A percentile compares a stretch with the other conserved stretches of the same genome.
phyloP scores from a whole-genome alignment of 2,888 invertebrate species.

The Erebia aethiops region DNA sequence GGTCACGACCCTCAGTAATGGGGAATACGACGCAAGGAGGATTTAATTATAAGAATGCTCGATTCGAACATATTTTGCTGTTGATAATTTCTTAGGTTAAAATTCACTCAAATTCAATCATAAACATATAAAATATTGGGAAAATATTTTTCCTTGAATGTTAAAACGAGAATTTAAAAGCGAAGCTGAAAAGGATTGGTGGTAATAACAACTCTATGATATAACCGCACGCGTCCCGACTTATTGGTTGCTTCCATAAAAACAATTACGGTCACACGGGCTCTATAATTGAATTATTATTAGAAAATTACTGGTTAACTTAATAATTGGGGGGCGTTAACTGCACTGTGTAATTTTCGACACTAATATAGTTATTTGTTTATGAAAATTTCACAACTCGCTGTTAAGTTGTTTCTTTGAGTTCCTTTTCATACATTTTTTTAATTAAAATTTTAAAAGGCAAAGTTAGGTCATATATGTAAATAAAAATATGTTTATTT shows the following conservation, averaged over 20 bases:
- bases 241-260: slow-evolving; percentile 44
- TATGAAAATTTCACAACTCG: slow-evolving; percentile 22
- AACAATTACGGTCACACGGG: slow-evolving; percentile 47
- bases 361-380: slow-evolving; percentile 40
- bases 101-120: no score
- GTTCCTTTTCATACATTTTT: background rate
- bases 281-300: slow-evolving; percentile 59
- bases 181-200: background rate
- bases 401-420: background rate
- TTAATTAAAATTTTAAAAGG: no score
- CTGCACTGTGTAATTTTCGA: slow-evolving; percentile 50
- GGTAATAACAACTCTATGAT: slow-evolving; percentile 32
- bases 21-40: no score
- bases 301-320: slow-evolving; percentile 50
- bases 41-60: no score
- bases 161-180: no score
- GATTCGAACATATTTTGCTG: no score
- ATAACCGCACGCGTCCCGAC: slow-evolving; percentile 31
- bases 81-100: no score
- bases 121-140: no score
- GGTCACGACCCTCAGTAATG: no score
- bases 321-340: slow-evolving; percentile 54
- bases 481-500: background rate
- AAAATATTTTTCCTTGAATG: no score
- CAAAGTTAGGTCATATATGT: background rate